Evolutionary conservation across 2,888 invertebrate genomes (phyloP), one percentile per base, ranked within the genome.

Genomic region (Diplolepis rosae): DNA sequence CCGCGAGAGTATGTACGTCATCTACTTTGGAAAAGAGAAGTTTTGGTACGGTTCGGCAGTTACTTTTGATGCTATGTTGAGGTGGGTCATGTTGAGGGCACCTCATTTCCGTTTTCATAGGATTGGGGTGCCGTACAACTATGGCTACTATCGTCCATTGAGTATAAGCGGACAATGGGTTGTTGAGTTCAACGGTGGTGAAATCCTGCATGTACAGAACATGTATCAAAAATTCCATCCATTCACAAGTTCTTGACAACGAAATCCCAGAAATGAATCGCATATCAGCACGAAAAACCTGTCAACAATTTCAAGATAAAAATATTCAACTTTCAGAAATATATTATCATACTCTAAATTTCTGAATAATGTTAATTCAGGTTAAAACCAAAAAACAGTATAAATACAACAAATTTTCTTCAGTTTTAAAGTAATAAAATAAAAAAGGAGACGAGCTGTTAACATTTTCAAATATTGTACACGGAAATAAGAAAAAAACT

Each of bases 61-160:
- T 61, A 61, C 39, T 35, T 61, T 61, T 61, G 61, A 61, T 39
- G 35, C 24, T 2, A 61, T 61, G 61, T 61, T 61, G 35, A 39
- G 61, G 39, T 61, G 39, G 61, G 61, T 61, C 61, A 61, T 61
- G 61, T 61, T 7, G 35, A 39, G 61, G 61, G 61, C 35, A 61
- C 61, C 39, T 61, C 61, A 61, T 61, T 61, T 61, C 61, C 61
- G 61, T 61, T 61, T 39, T 61, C 22, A 13, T 35, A 39, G 61
- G 61, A 39, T 24, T 54, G 32, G 15, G 15, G 30, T 35, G n/a
- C 61, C 22, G 24, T 61, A 6, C 61, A 39, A 61, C 61, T 39
- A 35, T 54, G 24, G 61, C 61, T 13, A 61, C 39, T 61, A 61
- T 61, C 61, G 35, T 39, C 32, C 61, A 61, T 61, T 61, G 39